Evolutionary conservation across 2,888 invertebrate species (phyloP).

Genomic region (Polyommatus icarus): DNA sequence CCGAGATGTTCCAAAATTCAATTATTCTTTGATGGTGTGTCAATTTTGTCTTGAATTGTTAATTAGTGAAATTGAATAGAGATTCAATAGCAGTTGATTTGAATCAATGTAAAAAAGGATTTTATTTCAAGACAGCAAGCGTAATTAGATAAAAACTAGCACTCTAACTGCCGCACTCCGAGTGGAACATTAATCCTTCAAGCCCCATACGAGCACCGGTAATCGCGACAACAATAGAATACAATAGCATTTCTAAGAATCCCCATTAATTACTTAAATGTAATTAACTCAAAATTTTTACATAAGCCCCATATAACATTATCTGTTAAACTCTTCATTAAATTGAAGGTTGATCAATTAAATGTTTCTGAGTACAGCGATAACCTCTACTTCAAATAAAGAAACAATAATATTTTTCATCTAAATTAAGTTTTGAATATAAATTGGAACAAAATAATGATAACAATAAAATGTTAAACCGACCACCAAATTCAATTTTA

Average conservation of each 20-base stretch:
- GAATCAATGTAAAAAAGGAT: slow-evolving; percentile 3
- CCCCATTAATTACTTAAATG: no score
- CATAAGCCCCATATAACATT: no score
- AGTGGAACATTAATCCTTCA: no score
- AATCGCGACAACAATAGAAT: no score
- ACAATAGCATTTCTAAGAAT: no score
- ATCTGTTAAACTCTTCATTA: no score
- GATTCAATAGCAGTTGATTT: slow-evolving; percentile 14
- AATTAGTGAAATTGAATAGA: slow-evolving; percentile 18
- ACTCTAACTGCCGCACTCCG: no score
- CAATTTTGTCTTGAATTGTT: slow-evolving; percentile 23
- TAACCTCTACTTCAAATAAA: not conserved
- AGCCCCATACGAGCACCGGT: no score
- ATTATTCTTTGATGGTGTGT: slow-evolving; percentile 26
- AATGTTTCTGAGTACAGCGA: no score
- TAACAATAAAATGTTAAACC: not conserved
- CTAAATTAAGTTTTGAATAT: not conserved
- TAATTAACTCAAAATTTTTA: no score
- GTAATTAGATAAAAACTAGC: no score
- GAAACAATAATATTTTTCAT: not conserved
- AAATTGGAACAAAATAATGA: not conserved
- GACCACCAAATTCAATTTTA: not conserved
- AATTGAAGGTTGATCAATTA: no score
- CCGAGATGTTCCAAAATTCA: not conserved
- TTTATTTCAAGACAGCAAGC: not conserved